Evolutionary conservation across 2,888 invertebrate genomes (phyloP).

Genomic region (Vandiemenella viatica): DNA sequence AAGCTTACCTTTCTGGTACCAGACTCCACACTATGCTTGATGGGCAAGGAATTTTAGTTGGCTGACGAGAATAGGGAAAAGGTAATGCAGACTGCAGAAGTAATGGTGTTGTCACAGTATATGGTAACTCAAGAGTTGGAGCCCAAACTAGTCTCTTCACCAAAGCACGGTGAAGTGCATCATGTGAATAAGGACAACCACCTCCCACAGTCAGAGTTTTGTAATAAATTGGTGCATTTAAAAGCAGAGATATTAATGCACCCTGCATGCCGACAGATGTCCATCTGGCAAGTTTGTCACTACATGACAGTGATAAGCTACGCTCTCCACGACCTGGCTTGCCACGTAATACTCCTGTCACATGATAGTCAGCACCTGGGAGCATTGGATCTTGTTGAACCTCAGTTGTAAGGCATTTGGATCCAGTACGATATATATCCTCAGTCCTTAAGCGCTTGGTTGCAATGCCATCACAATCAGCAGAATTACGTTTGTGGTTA

Average conservation of each 20-base stretch:
- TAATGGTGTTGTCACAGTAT: slow-evolving; percentile 16
- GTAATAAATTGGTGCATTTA: slow-evolving; percentile 52
- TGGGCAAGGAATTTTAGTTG: slow-evolving; percentile 35
- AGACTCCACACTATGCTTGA: slow-evolving; percentile 45
- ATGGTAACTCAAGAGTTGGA: slow-evolving; percentile 19
- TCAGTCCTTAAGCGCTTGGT: slow-evolving; percentile 19
- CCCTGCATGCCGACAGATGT: slow-evolving; percentile 55
- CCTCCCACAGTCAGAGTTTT: slow-evolving; percentile 54
- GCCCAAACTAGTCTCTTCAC: slow-evolving; percentile 23
- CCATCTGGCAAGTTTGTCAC: slow-evolving; percentile 88
- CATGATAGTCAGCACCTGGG: slow-evolving; percentile 47
- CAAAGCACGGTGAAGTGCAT: slow-evolving; percentile 40
- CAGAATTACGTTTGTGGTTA: not conserved
- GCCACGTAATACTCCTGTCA: slow-evolving; percentile 55
- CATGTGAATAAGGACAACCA: slow-evolving; percentile 42
- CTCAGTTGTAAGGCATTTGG: slow-evolving; percentile 53
- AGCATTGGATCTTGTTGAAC: slow-evolving; percentile 40
- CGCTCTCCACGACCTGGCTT: slow-evolving; percentile 80
- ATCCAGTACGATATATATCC: slow-evolving; percentile 67
- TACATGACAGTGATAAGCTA: slow-evolving; percentile 82
- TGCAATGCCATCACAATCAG: not conserved
- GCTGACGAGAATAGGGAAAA: slow-evolving; percentile 12
- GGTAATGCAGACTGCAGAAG: slow-evolving; percentile 20
- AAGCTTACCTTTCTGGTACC: slow-evolving; percentile 28
- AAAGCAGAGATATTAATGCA: slow-evolving; percentile 51